Evolutionary conservation across 1,140 invertebrate species (phyloP), one percentile per base, ranked within the genome.

Genomic region (Globodera rostochiensis): DNA sequence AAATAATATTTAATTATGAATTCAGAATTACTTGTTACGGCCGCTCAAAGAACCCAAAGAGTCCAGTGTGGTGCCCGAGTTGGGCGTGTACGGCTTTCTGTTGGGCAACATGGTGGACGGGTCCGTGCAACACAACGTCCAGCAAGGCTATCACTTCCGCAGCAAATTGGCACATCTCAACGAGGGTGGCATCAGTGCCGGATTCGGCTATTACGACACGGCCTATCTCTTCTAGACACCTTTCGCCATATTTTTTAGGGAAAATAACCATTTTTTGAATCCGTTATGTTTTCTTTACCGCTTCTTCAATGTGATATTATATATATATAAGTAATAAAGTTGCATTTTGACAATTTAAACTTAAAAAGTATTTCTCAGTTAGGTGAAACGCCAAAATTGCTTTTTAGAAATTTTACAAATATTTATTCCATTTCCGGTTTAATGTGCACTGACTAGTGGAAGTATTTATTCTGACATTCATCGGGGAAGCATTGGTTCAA

Each of bases 121-220:
- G 6, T 25, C 69, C 6, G 79, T 88, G 6, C 36, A 36, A 19
- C 85, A 92, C 3, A 98, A 97, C 89, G 90, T 92, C 82, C 93
- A 94, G 91, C 93, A 93, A 47, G 97, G 96, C 2, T 95, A 97
- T 91, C 94, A 98, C 93, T 91, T 98, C 25, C 92, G 97, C 36
- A 95, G 95, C 0, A 99, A 99, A 91, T 88, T 93, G 0, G 92
- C 93, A 4, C 93, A 93, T n/a, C 93, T 93, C 8, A 93, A 97
- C 90, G 96, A 98, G 91, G 96, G 95, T 74, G 97, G 97, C 2
- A 94, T 99, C 45, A 94, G 94, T 19, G 94, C 94, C 53, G 97
- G 97, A 7, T 91, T 93, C 73, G 95, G 96, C 19, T 95, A 94
- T 3, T 91, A 98, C 1, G 96, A 98, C 90, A 88, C 91, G 47